Evolutionary conservation across 2,888 invertebrate genomes (phyloP), one percentile per base, ranked within the genome.

Genomic region (Leptopilina syphax): DNA sequence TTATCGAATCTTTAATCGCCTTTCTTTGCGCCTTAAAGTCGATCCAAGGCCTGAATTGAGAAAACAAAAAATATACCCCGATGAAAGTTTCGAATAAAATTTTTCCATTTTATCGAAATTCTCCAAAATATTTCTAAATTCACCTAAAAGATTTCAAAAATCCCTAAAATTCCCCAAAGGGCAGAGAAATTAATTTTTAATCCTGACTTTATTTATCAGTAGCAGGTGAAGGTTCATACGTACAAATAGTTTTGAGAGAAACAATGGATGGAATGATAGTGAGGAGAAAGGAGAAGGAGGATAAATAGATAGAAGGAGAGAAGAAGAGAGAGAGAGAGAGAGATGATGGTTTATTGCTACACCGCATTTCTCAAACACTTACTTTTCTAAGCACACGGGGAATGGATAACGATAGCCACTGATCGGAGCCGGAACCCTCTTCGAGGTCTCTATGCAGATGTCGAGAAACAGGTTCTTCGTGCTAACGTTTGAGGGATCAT

Each of bases 391-490:
- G 70, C 70, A 47, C 18, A 27, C 41, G 44, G 47, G 47, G 47
- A 47, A 47, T 65, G 77, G 77, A 63, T 65, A 77, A 77, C 18
- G 77, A 65, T 67, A 68, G 68, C 57, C 27, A 68, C 54, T 47
- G 68, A 68, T 77, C 66, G 76, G 65, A 78, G 77, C 81, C 79
- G 81, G 81, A 81, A 81, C 81, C 65, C 63, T 34, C 18, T 34
- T 10, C 67, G 67, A 67, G 67, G 41, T 79, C 44, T 73, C 68
- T 81, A 78, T 80, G 80, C 79, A 82, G 81, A 82, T 82, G 70
- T 73, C 34, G 81, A 78, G 67, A 83, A 84, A 85, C 85, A 83
- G 85, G 84, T 85, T 85, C 84, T 82, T 76, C 82, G 77, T 79
- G 78, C 79, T 79, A 80, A 77, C 77, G 80, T 83, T 80, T 70